These are phyloP conservation scores for Otocyon megalotis DNA, from an alignment of 2,113 vertebrate species.

Conservation along the genomic window DNA sequence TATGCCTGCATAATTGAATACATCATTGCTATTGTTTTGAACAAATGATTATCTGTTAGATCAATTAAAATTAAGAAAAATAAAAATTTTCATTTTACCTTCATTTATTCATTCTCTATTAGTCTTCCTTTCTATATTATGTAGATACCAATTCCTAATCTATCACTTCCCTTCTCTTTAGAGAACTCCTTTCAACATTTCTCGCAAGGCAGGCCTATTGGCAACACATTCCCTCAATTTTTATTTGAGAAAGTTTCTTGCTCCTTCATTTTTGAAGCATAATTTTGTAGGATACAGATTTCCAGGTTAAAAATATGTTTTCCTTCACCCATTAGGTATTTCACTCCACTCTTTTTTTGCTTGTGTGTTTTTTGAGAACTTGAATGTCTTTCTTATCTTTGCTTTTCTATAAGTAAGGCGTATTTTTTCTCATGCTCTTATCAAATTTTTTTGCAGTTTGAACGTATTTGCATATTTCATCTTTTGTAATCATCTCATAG, in stretches of 20 bases:
- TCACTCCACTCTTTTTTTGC: background rate
- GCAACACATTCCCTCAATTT: background rate
- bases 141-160: background rate
- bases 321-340: background rate
- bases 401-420: background rate
- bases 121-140: background rate
- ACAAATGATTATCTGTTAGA: background rate
- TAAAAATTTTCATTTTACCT: background rate
- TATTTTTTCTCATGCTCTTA: background rate
- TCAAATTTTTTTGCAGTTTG: background rate
- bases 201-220: background rate
- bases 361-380: background rate
- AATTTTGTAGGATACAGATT: background rate
- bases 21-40: background rate
- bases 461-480: background rate
- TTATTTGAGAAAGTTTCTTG: background rate
- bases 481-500: background rate
- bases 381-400: background rate
- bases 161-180: background rate
- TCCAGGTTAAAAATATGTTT: background rate
- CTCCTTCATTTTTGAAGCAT: background rate
- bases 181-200: background rate
- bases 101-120: background rate
- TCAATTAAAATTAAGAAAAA: background rate
- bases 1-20: background rate